These are phyloP conservation scores for Megamerina dolium DNA, from an alignment of 2,888 invertebrate species.

Conservation along the genomic window DNA sequence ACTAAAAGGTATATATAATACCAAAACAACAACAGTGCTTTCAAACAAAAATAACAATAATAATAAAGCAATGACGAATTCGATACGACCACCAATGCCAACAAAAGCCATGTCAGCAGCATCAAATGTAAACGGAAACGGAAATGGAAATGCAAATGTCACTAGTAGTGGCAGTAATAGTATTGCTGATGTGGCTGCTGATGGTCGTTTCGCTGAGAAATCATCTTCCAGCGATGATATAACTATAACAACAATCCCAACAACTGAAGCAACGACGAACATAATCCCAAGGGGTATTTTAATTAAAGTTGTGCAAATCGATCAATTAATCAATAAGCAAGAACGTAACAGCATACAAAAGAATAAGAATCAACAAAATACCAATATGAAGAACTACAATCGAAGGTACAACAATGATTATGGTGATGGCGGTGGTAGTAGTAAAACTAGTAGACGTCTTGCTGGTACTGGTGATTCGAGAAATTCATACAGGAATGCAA, in stretches of 20 bases:
- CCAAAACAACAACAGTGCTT: too few relatives aligned
- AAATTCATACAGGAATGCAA: conserved; percentile 21
- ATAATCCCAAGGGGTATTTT: conserved; percentile 25
- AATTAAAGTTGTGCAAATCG: conserved; percentile 35
- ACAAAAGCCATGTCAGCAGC: too few relatives aligned
- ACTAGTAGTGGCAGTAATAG: too few relatives aligned
- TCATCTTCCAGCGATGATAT: too few relatives aligned
- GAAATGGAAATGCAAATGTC: too few relatives aligned
- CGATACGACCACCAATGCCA: too few relatives aligned
- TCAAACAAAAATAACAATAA: too few relatives aligned
- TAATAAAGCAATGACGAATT: too few relatives aligned
- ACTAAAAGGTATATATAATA: too few relatives aligned
- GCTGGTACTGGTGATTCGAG: conserved; percentile 6
- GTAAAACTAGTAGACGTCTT: conserved; percentile 2
- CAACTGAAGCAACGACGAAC: conserved; percentile 2
- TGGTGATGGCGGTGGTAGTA: conserved; percentile 5
- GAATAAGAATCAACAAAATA: conserved; percentile 15
- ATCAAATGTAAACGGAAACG: conserved; percentile 19
- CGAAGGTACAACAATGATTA: neutral
- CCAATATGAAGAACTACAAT: neutral
- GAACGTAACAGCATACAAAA: conserved; percentile 13
- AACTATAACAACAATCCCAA: neutral
- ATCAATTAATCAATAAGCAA: conserved; percentile 29
- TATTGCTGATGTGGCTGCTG: too few relatives aligned
- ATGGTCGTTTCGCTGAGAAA: too few relatives aligned